A percentile compares a stretch with the other conserved stretches of the same genome.
phyloP scores from a whole-genome alignment of 2,113 vertebrate genomes.

The Phalacrocorax pelagicus region DNA sequence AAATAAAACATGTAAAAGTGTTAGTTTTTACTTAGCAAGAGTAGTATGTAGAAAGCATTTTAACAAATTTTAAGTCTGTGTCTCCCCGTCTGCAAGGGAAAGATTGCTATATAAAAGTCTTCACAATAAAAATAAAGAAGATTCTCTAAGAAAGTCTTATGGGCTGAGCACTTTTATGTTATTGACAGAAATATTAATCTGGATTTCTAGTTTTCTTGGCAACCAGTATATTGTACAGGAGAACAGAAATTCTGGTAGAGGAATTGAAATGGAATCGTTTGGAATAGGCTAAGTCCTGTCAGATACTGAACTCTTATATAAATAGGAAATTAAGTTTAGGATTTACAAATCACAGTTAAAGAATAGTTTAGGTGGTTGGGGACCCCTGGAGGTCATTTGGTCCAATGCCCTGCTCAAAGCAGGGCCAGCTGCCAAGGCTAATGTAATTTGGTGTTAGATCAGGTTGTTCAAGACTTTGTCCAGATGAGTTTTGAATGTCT shows the following conservation, averaged over 20 bases:
- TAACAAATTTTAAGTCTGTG: not conserved
- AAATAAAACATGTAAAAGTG: not conserved
- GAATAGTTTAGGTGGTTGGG: not conserved
- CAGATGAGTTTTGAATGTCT: not conserved
- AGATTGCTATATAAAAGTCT: not conserved
- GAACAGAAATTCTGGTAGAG: not conserved
- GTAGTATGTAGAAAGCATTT: not conserved
- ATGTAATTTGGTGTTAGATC: not conserved
- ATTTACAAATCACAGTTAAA: not conserved
- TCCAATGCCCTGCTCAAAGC: not conserved
- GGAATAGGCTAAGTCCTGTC: not conserved
- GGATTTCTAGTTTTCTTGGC: conserved; percentile 11
- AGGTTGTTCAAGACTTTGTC: not conserved
- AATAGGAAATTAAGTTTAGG: not conserved
- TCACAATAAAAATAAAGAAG: not conserved
- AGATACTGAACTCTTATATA: not conserved
- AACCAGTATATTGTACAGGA: not conserved
- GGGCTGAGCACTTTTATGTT: not conserved
- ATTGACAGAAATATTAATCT: not conserved
- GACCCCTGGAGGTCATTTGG: not conserved
- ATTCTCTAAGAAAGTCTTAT: not conserved
- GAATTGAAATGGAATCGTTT: not conserved
- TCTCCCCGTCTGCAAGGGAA: not conserved
- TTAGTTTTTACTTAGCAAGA: not conserved
- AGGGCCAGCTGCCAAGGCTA: not conserved